A percentile compares a stretch with the other conserved stretches of the same genome.
phyloP scores from a whole-genome alignment of 30 jellyfish, hydroid and myxozoan genomes.

The Chrysaora quinquecirrha region DNA sequence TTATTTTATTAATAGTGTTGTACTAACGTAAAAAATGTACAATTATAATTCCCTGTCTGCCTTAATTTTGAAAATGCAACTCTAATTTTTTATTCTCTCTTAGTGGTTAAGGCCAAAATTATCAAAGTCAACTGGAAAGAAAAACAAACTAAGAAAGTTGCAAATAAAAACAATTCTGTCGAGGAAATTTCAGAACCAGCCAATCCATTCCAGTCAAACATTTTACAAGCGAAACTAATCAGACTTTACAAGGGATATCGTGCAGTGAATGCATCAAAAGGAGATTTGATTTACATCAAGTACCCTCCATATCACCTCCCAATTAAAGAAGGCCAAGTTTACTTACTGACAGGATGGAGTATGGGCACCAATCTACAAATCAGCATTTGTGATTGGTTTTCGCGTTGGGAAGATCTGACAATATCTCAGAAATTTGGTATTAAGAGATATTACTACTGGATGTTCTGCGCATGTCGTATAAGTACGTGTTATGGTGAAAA shows the following conservation, averaged over 20 bases:
- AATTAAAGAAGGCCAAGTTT: slow-evolving; percentile 35
- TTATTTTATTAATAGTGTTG: no score
- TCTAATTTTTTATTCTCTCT: neutral
- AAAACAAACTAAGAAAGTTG: neutral
- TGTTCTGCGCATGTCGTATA: slow-evolving; percentile 39
- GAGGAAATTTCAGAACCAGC: neutral
- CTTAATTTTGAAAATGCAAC: neutral
- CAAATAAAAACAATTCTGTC: neutral
- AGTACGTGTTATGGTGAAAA: slow-evolving; percentile 13
- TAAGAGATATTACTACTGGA: slow-evolving; percentile 17
- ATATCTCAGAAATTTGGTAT: slow-evolving; percentile 44
- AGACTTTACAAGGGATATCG: slow-evolving; percentile 40
- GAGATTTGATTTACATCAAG: slow-evolving; percentile 18
- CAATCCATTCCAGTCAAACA: slow-evolving; percentile 17
- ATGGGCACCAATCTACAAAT: slow-evolving; percentile 19
- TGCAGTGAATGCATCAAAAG: slow-evolving; percentile 4
- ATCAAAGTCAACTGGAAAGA: neutral
- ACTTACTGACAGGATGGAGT: slow-evolving; percentile 47
- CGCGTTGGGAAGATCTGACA: slow-evolving; percentile 60
- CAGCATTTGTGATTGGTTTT: slow-evolving; percentile 50
- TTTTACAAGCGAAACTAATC: slow-evolving; percentile 24
- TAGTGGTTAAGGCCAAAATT: neutral
- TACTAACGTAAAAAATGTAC: no score
- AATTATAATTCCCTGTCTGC: neutral
- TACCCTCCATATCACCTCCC: slow-evolving; percentile 34